Evolutionary conservation across 2,113 vertebrate species (phyloP).

Genomic region (Aegypius monachus): DNA sequence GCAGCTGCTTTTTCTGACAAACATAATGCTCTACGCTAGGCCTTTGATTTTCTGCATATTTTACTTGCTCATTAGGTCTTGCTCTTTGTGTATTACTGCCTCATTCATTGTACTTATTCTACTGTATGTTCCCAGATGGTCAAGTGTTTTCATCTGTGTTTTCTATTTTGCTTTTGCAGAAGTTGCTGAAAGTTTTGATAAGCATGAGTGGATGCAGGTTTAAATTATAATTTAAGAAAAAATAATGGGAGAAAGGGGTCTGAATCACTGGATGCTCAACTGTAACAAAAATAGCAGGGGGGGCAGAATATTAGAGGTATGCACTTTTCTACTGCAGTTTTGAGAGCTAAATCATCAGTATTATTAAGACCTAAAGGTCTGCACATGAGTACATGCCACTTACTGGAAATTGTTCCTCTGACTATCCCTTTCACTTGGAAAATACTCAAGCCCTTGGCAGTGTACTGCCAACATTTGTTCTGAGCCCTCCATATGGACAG

Average conservation of each 20-base stretch:
- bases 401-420: not conserved
- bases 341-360: not conserved
- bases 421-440: slow-evolving; percentile 28
- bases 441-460: not conserved
- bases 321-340: not conserved
- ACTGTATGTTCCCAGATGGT: not conserved
- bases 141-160: not conserved
- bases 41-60: slow-evolving; percentile 30
- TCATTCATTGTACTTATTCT: not conserved
- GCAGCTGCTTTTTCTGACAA: slow-evolving; percentile 36
- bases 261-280: not conserved
- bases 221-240: not conserved
- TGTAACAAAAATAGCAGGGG: not conserved
- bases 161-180: not conserved
- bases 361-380: not conserved
- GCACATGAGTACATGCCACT: not conserved
- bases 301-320: not conserved
- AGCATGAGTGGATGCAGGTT: not conserved
- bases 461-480: not conserved
- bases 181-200: not conserved
- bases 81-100: not conserved
- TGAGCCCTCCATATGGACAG: not conserved
- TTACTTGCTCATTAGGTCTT: slow-evolving; percentile 10
- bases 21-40: not conserved
- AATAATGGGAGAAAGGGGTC: not conserved